These are phyloP conservation scores for Rhabdomys dilectus DNA, from an alignment of 2,113 vertebrate species.

Conservation along the genomic window DNA sequence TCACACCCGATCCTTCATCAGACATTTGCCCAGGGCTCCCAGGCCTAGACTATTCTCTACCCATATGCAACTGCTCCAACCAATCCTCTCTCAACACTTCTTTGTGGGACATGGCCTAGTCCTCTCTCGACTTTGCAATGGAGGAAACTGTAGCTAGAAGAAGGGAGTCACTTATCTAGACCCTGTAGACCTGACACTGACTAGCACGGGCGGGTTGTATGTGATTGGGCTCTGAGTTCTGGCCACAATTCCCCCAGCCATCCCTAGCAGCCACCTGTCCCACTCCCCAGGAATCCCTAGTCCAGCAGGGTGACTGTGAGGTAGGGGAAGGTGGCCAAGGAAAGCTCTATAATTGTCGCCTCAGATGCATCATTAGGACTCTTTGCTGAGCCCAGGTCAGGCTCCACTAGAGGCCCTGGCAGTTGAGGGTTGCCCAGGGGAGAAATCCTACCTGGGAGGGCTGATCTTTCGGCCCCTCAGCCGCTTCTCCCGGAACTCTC, in stretches of 20 bases:
- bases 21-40: background rate
- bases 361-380: no score
- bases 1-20: background rate
- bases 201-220: no score
- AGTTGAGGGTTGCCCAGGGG: background rate
- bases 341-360: background rate
- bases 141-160: background rate
- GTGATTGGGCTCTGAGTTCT: background rate
- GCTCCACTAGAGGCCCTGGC: background rate
- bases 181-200: background rate
- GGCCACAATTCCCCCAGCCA: background rate
- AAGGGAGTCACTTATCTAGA: background rate
- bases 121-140: background rate
- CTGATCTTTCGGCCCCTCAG: slow-evolving; percentile 97
- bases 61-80: no score
- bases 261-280: accelerated
- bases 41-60: background rate
- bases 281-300: background rate
- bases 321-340: background rate
- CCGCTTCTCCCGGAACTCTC: slow-evolving; percentile 97
- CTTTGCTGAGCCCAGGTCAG: background rate
- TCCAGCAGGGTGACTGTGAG: background rate
- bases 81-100: background rate
- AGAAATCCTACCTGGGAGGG: slow-evolving; percentile 92
- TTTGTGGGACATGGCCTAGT: background rate